Base-by-base conservation (phyloP, 2,797 vertebrate genomes). In the Coranthus polyacanthus region DNA sequence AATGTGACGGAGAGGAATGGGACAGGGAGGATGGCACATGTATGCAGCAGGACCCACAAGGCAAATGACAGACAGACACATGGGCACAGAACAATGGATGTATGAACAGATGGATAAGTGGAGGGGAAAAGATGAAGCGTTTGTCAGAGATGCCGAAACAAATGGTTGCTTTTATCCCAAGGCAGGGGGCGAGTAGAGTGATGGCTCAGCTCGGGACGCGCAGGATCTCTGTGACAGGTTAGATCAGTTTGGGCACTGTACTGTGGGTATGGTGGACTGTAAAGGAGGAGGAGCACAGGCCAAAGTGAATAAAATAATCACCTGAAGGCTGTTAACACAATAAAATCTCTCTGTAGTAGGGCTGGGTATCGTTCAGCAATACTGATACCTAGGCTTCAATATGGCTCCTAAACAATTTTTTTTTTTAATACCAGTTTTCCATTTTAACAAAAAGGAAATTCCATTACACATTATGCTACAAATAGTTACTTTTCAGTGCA, bases 71-170 rank as follows among this genome's bases (percentile, higher is more conserved):
- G 81, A 71, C 78, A 84, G 79, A 81, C 88, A 90, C 68, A 78
- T 26, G 75, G 69, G 83, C 67, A 56, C 58, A 64, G 62, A 78
- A 81, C 70, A 86, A 83, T 79, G 69, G 70, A 78, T 74, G 67
- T 78, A 85, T 49, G 75, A 84, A 85, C 83, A 81, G 89, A 89
- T 86, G 87, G 84, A 93, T 87, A 84, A 83, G 79, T 81, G 71
- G 74, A 85, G 64, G 72, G 72, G 79, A 45, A 87, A 89, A 88
- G 80, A 91, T 86, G 72, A 84, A 90, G 83, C 79, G 86, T 90
- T 91, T 92, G 90, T 92, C 89, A 88, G 81, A 92, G 86, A 79
- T 76, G 79, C 83, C 84, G 82, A 86, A 89, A 91, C 89, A 92
- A 92, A 92, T 86, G 83, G 83, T 74, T 76, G 76, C 75, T 90